Conservation (phyloP, 2,888 invertebrate species). For the Cheilosia vernalis region DNA sequence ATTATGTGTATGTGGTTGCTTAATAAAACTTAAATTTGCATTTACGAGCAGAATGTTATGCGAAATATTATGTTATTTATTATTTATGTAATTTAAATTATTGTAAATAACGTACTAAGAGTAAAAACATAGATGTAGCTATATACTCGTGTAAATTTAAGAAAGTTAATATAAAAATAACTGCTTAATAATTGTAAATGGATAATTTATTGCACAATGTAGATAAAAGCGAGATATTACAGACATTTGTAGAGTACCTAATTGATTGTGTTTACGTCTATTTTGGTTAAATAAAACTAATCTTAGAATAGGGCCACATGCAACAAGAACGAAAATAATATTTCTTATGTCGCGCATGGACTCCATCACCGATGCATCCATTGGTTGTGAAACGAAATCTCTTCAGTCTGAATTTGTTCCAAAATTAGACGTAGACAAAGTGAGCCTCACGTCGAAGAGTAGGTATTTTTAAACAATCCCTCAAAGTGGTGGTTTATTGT, state of each 20-base stretch:
- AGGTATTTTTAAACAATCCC: slow-evolving; percentile 56
- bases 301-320: slow-evolving; percentile 43
- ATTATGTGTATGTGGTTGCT: not conserved
- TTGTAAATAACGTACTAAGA: slow-evolving; percentile 53
- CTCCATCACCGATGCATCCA: slow-evolving; percentile 14
- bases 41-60: slow-evolving; percentile 15
- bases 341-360: slow-evolving; percentile 19
- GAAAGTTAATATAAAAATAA: slow-evolving; percentile 9
- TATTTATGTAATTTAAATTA: slow-evolving; percentile 37
- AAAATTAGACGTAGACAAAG: slow-evolving; percentile 49
- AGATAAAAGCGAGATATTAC: slow-evolving; percentile 33
- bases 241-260: slow-evolving; percentile 30
- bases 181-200: slow-evolving; percentile 33
- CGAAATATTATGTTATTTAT: slow-evolving; percentile 38
- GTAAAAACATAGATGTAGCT: slow-evolving; percentile 6
- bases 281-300: slow-evolving; percentile 37
- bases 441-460: slow-evolving; percentile 18
- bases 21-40: slow-evolving; percentile 9
- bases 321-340: slow-evolving; percentile 29
- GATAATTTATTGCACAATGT: slow-evolving; percentile 61
- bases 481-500: slow-evolving; percentile 42
- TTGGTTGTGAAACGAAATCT: slow-evolving; percentile 42
- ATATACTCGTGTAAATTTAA: slow-evolving; percentile 7
- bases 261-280: slow-evolving; percentile 13
- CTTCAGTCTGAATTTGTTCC: slow-evolving; percentile 37